Percentiles rank a stretch among this genome's conserved stretches.
These are phyloP conservation scores for Andrena bicolor DNA, from an alignment of 2,888 invertebrate genomes.

Conservation along the genomic window DNA sequence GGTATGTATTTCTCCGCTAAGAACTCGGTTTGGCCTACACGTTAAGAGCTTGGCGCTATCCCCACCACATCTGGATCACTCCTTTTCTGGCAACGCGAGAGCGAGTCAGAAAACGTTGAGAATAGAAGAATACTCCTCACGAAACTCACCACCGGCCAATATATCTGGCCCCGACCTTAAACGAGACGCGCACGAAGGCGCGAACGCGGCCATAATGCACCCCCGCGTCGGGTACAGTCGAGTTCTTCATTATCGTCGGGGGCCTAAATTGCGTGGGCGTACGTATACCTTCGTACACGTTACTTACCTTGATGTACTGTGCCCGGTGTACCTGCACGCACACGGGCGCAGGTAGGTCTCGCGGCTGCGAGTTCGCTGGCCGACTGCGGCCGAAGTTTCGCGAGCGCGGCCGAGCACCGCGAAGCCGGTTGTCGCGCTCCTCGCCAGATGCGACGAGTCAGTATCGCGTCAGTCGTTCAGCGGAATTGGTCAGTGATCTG, in stretches of 20 bases:
- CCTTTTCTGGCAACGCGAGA: too few relatives aligned
- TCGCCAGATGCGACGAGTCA: conserved; percentile 74
- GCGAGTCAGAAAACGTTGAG: too few relatives aligned
- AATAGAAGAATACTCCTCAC: too few relatives aligned
- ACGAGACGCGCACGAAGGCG: conserved; percentile 19
- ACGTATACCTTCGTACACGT: conserved; percentile 67
- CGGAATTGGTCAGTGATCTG: conserved; percentile 81
- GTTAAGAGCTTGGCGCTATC: too few relatives aligned
- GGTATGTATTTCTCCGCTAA: too few relatives aligned
- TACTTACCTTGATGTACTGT: conserved; percentile 64
- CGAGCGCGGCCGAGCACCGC: conserved; percentile 67
- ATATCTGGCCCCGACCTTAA: too few relatives aligned
- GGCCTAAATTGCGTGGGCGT: conserved; percentile 76
- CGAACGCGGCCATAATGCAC: conserved; percentile 57
- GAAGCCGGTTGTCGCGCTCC: conserved; percentile 76
- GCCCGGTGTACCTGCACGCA: conserved; percentile 28
- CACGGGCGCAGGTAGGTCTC: conserved; percentile 15
- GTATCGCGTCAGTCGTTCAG: conserved; percentile 82
- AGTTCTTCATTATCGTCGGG: conserved; percentile 73
- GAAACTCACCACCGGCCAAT: too few relatives aligned
- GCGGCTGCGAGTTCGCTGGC: conserved; percentile 37
- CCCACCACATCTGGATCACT: too few relatives aligned
- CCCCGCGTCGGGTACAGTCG: conserved; percentile 62
- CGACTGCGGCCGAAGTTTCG: conserved; percentile 63
- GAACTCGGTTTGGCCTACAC: too few relatives aligned